Evolutionary conservation across 2,797 vertebrate species (phyloP).

Genomic region (Enteromius radiatus): DNA sequence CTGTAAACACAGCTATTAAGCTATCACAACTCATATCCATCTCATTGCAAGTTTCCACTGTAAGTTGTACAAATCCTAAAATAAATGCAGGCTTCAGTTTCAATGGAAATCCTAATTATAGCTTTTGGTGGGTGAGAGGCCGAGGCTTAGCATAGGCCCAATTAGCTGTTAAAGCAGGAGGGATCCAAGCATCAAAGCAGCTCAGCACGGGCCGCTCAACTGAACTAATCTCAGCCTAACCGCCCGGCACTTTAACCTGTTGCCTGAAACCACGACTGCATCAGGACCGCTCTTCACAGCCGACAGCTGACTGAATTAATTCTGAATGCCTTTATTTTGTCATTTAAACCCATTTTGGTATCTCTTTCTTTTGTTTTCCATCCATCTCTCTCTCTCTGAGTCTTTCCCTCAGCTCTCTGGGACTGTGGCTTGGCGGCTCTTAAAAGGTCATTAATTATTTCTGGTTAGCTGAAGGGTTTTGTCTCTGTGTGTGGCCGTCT

Average conservation of each 20-base stretch:
- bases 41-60: slow-evolving; percentile 46
- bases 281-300: slow-evolving; percentile 30
- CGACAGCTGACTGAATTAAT: slow-evolving; percentile 31
- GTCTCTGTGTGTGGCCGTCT: slow-evolving; percentile 40
- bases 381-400: neutral
- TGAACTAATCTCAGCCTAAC: slow-evolving; percentile 41
- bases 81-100: slow-evolving; percentile 52
- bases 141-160: slow-evolving; percentile 36
- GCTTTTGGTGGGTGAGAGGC: slow-evolving; percentile 40
- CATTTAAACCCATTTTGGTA: neutral
- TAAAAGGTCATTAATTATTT: slow-evolving; percentile 55
- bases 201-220: slow-evolving; percentile 39
- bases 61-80: slow-evolving; percentile 52
- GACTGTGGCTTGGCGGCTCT: slow-evolving; percentile 38
- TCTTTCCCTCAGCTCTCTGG: slow-evolving; percentile 29
- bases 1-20: slow-evolving; percentile 10
- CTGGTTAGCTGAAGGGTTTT: slow-evolving; percentile 34
- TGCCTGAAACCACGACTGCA: slow-evolving; percentile 37
- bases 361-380: neutral
- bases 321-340: slow-evolving; percentile 15
- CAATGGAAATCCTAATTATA: slow-evolving; percentile 58
- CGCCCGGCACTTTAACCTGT: slow-evolving; percentile 36
- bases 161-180: slow-evolving; percentile 52
- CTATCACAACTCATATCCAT: slow-evolving; percentile 1
- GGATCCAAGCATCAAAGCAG: slow-evolving; percentile 51